Base-by-base conservation (phyloP, 2,797 vertebrate genomes). In the Hozukius guyotensis region DNA sequence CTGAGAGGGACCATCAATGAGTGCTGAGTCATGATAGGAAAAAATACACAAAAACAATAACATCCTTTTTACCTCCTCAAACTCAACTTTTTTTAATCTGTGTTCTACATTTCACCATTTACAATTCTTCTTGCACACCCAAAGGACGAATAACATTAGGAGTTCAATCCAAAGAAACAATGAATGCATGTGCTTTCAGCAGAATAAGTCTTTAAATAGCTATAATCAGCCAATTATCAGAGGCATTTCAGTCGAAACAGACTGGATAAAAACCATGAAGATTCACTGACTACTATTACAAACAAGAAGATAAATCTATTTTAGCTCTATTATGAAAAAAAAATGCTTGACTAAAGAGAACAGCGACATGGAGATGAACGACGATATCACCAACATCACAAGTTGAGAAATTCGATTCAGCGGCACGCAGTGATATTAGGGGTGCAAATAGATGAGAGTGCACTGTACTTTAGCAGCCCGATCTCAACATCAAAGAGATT, bases 401-500 rank as follows among this genome's bases (percentile, higher is more conserved):
- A 55, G 53, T 24, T 56, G 22, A 20, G 32, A 72, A 64, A 82
- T 87, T 64, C 32, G 78, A 62, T 83, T 81, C 55, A 13, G 72
- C 49, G 13, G 69, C 76, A 77, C 7, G 3, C 61, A 24, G 42
- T 12, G 52, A 65, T 70, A 80, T 83, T 76, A 68, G 12, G 24
- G 24, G 62, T 75, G 80, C 18, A 70, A 68, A 77, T 74, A 76
- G 73, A 89, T 76, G 42, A 84, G 42, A 84, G 73, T 8, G 14
- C 2, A 18, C 55, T 61, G 46, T 66, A 67, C 65, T 81, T 82
- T 18, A 61, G 29, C 76, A 62, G 81, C 70, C 69, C 36, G 25
- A 82, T 83, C 72, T 75, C 75, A 71, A 73, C 84, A 80, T 86
- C 77, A 90, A 78, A 86, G 73, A 81, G 53, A 87, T 90, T 57